These are phyloP conservation scores for Parnassius apollo DNA, from an alignment of 2,888 invertebrate species.

Conservation along the genomic window DNA sequence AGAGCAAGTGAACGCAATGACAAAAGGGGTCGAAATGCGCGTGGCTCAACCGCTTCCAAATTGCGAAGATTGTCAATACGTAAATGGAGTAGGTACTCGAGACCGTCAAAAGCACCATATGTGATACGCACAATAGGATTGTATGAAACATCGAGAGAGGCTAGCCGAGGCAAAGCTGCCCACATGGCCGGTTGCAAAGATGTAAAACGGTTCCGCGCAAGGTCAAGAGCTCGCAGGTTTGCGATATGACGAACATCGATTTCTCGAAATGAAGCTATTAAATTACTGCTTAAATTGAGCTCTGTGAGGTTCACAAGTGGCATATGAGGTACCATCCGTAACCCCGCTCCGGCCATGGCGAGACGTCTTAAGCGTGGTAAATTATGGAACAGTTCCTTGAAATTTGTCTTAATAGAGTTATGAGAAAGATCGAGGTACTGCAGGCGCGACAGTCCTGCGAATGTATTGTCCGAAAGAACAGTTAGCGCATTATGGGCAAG, in stretches of 20 bases:
- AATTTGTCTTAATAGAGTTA: constrained; percentile 88
- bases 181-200: constrained; percentile 86
- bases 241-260: constrained; percentile 83
- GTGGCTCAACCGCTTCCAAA: constrained; percentile 85
- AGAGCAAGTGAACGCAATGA: constrained; percentile 84
- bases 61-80: constrained; percentile 84
- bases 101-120: constrained; percentile 83
- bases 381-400: constrained; percentile 90
- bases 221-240: constrained; percentile 83
- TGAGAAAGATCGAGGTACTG: constrained; percentile 87
- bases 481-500: constrained; percentile 88
- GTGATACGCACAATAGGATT: constrained; percentile 88
- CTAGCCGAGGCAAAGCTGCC: constrained; percentile 83
- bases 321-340: constrained; percentile 85
- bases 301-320: constrained; percentile 84
- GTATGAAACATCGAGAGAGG: constrained; percentile 86
- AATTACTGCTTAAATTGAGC: constrained; percentile 87
- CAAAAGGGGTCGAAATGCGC: constrained; percentile 83
- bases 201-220: constrained; percentile 86
- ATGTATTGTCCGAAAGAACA: constrained; percentile 90
- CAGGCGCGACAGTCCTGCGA: constrained; percentile 86
- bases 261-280: constrained; percentile 83
- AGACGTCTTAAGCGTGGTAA: constrained; percentile 86
- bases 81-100: constrained; percentile 85
- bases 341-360: constrained; percentile 84